phyloP scores from a whole-genome alignment of 2,888 invertebrate species.

The Gortyna flavago region DNA sequence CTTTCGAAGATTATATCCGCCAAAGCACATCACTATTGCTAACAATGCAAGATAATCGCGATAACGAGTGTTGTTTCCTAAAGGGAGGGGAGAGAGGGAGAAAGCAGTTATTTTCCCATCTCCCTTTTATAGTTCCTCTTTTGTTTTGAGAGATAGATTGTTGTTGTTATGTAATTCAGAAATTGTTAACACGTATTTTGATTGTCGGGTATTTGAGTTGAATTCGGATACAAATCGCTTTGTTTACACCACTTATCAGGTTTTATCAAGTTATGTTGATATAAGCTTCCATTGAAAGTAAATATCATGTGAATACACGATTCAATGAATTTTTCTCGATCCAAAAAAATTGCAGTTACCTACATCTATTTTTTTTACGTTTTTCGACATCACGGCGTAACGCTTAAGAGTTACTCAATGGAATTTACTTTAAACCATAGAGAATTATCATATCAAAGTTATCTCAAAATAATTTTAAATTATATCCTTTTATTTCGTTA shows the following conservation, averaged over 20 bases:
- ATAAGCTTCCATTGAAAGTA: neutral
- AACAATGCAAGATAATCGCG: slow-evolving; percentile 57
- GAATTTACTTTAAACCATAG: no score
- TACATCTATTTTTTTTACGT: no score
- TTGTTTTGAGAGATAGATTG: slow-evolving; percentile 44
- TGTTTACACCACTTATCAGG: neutral
- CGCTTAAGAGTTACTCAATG: no score
- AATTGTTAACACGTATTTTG: slow-evolving; percentile 44
- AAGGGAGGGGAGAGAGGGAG: slow-evolving; percentile 1
- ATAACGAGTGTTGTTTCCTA: slow-evolving; percentile 58
- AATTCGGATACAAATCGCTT: slow-evolving; percentile 9
- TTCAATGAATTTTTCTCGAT: no score
- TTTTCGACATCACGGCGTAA: no score
- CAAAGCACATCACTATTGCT: slow-evolving; percentile 47
- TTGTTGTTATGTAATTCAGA: slow-evolving; percentile 34
- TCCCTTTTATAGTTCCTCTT: slow-evolving; percentile 42
- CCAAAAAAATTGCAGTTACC: no score
- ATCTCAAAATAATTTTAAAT: no score
- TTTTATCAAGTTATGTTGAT: neutral
- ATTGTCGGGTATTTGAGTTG: slow-evolving; percentile 28
- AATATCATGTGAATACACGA: neutral
- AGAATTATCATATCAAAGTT: no score
- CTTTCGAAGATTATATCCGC: slow-evolving; percentile 41
- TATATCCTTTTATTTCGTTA: no score
- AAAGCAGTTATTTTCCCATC: slow-evolving; percentile 52